Conservation (phyloP, 2,888 invertebrate genomes). For the Oscheius sp. region DNA sequence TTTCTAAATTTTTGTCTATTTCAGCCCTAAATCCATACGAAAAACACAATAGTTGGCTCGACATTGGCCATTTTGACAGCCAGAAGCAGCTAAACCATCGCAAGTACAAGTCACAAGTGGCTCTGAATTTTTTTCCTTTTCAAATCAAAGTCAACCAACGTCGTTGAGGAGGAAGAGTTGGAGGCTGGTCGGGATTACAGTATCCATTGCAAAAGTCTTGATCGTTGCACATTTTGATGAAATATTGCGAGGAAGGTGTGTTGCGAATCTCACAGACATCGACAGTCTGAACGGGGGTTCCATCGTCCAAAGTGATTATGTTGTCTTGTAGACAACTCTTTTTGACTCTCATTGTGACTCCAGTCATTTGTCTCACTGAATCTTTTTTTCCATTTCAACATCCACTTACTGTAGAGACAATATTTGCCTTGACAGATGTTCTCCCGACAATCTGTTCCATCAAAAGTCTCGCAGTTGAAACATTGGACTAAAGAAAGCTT, state of each 20-base stretch:
- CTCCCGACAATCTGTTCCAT: slow-evolving; percentile 44
- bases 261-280: slow-evolving; percentile 47
- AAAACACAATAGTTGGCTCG: slow-evolving; percentile 42
- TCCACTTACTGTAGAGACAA: slow-evolving; percentile 40
- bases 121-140: slow-evolving; percentile 30
- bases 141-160: slow-evolving; percentile 17
- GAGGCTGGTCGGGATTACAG: slow-evolving; percentile 33
- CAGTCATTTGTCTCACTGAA: slow-evolving; percentile 38
- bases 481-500: slow-evolving; percentile 36
- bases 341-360: slow-evolving; percentile 35
- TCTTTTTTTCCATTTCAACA: not conserved
- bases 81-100: slow-evolving; percentile 31
- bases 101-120: slow-evolving; percentile 41
- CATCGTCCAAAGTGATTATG: slow-evolving; percentile 37
- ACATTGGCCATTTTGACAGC: slow-evolving; percentile 42
- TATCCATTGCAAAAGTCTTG: slow-evolving; percentile 42
- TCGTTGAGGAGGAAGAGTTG: slow-evolving; percentile 35
- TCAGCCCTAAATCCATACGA: slow-evolving; percentile 25
- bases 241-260: slow-evolving; percentile 37
- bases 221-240: slow-evolving; percentile 48
- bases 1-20: not conserved
- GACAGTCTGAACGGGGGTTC: slow-evolving; percentile 34
- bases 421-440: slow-evolving; percentile 41
- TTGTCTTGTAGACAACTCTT: slow-evolving; percentile 40
- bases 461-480: slow-evolving; percentile 39